These are phyloP conservation scores for Hippocampus abdominalis DNA, from an alignment of 2,113 vertebrate genomes.

Conservation along the genomic window DNA sequence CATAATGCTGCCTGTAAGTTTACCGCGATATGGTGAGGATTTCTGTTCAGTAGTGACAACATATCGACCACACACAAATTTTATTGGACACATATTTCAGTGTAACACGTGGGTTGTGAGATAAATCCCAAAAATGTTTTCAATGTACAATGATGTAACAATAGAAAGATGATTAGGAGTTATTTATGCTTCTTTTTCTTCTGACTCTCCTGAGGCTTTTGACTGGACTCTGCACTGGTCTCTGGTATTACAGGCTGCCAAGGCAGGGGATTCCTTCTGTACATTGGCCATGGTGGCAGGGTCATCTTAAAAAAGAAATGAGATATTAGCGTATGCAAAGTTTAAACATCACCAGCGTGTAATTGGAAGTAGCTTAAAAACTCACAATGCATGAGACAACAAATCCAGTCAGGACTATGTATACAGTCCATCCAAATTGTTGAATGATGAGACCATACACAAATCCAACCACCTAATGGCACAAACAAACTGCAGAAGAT, in stretches of 20 bases:
- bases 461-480: constrained; percentile 85
- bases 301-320: constrained; percentile 75
- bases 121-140: constrained; percentile 14
- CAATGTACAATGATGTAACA: constrained; percentile 30
- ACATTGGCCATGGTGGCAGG: constrained; percentile 95
- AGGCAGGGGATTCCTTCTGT: constrained; percentile 83
- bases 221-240: constrained; percentile 67
- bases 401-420: constrained; percentile 91
- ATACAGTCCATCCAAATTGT: constrained; percentile 96
- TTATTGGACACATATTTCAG: constrained; percentile 22
- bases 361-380: neutral
- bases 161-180: constrained; percentile 13
- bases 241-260: constrained; percentile 87
- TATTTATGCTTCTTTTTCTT: constrained; percentile 95
- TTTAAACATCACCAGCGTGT: neutral
- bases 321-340: neutral
- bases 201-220: constrained; percentile 82
- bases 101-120: constrained; percentile 19
- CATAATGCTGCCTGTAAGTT: neutral
- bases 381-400: constrained; percentile 90
- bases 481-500: constrained; percentile 19
- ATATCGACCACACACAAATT: neutral
- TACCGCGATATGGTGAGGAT: neutral
- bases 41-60: neutral
- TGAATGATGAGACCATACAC: constrained; percentile 87